These are phyloP conservation scores for Noctua pronuba DNA, from an alignment of 2,888 invertebrate species.

Conservation along the genomic window DNA sequence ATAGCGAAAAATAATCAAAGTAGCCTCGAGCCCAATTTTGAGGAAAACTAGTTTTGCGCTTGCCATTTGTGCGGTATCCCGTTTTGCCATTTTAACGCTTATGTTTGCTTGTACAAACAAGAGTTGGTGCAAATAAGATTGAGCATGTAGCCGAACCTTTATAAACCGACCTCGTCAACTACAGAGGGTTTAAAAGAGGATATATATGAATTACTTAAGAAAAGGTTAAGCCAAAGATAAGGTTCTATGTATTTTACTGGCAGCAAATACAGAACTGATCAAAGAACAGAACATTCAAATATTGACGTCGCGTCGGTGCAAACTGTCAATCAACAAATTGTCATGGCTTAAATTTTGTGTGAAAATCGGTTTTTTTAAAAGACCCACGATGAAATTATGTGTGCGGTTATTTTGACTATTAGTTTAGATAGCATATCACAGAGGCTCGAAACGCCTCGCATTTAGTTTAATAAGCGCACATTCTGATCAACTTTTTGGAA, in stretches of 20 bases:
- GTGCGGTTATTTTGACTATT: conserved; percentile 50
- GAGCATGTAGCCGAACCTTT: too few relatives aligned
- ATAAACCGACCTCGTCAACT: not conserved
- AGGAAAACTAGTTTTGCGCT: too few relatives aligned
- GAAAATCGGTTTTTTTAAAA: conserved; percentile 62
- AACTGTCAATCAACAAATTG: conserved; percentile 65
- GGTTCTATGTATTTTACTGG: conserved; percentile 53
- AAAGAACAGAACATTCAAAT: conserved; percentile 67
- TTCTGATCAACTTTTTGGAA: conserved; percentile 27
- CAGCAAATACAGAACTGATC: conserved; percentile 43
- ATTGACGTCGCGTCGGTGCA: conserved; percentile 40
- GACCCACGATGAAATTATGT: conserved; percentile 71
- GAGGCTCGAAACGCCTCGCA: conserved; percentile 48
- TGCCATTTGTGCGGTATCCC: too few relatives aligned
- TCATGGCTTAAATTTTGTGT: conserved; percentile 71
- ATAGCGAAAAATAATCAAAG: too few relatives aligned
- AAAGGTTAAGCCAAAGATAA: not conserved
- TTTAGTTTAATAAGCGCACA: conserved; percentile 39
- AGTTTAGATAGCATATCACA: conserved; percentile 41
- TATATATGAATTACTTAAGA: not conserved
- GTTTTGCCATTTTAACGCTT: too few relatives aligned
- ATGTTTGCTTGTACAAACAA: too few relatives aligned
- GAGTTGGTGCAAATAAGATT: too few relatives aligned
- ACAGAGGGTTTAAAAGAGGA: not conserved
- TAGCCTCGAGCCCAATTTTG: too few relatives aligned